Base-by-base conservation (phyloP, 1,140 invertebrate species). In the Trachymyrmex cornetzi region DNA sequence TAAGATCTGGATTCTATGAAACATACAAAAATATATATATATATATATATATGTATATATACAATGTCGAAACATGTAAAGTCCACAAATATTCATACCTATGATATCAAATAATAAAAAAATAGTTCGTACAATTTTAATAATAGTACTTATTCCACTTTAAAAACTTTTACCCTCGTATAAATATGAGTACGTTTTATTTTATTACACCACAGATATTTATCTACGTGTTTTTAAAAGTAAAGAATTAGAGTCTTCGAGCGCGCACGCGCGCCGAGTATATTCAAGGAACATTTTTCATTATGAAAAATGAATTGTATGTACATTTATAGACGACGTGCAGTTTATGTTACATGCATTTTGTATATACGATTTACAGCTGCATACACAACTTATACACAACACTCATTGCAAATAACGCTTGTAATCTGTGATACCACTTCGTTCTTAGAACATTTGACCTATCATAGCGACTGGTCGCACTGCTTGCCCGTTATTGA, bases 391-490 rank as follows among this genome's bases (percentile, higher is more conserved):
- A 27, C 19, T 74, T 38, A 14, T 44, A 44, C n/a, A 30, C 12
- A 12, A 67, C 12, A 72, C 24, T 24, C 16, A 22, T 48, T 14
- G 14, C 19, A 74, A 4, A 50, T 59, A 12, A 24, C 30, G n/a
- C 16, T 57, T 14, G 24, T 38, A 67, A 34, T 80, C 19, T 22
- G 6, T 22, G 19, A 79, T 7, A 19, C 12, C n/a, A 24, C 9
- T 24, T 55, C 0, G 5, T 44, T 61, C 71, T 93, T 90, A 95
- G 85, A 94, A 95, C 87, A 95, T 95, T 59, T 94, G 94, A 30
- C 94, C 94, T 89, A 95, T 94, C 75, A 95, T 94, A 87, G 94
- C 92, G 57, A 95, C 92, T 6, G 95, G 94, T 63, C 95, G 91
- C 11, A 95, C 95, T 5, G 93, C 93, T 11, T 94, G 14, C 3